Evolutionary conservation across 2,113 vertebrate species (phyloP).

Genomic region (Atrichornis clamosus): DNA sequence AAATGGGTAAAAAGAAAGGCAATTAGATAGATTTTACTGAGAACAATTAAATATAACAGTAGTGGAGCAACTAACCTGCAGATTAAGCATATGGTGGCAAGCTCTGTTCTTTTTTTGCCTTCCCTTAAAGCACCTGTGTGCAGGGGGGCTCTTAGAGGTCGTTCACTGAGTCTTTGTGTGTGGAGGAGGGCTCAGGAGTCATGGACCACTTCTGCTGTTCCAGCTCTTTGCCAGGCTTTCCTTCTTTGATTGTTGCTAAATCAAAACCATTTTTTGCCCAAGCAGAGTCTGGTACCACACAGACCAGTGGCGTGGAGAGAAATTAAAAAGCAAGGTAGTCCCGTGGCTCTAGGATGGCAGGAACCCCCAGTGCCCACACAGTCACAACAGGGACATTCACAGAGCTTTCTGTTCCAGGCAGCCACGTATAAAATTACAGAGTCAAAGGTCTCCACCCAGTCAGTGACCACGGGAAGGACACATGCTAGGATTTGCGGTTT

Average conservation of each 20-base stretch:
- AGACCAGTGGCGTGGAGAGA: not conserved
- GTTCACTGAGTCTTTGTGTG: accelerated
- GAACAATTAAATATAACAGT: not conserved
- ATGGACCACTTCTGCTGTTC: not conserved
- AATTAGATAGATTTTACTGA: not conserved
- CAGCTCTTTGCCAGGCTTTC: not conserved
- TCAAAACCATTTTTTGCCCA: not conserved
- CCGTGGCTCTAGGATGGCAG: not conserved
- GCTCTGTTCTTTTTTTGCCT: not conserved
- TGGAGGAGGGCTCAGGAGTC: not conserved
- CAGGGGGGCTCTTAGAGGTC: not conserved
- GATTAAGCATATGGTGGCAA: not conserved
- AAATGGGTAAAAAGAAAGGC: not conserved
- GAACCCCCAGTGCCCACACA: accelerated
- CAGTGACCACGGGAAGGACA: not conserved
- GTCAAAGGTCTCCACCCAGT: not conserved
- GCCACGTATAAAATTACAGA: not conserved
- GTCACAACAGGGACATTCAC: not conserved
- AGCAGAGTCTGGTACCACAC: not conserved
- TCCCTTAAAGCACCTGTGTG: not conserved
- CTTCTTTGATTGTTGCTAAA: not conserved
- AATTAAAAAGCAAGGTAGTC: not conserved
- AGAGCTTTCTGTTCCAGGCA: not conserved
- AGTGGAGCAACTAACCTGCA: not conserved
- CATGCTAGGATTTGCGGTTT: not conserved